phyloP scores from a whole-genome alignment of 2,113 vertebrate species.

The Corvus moneduloides region DNA sequence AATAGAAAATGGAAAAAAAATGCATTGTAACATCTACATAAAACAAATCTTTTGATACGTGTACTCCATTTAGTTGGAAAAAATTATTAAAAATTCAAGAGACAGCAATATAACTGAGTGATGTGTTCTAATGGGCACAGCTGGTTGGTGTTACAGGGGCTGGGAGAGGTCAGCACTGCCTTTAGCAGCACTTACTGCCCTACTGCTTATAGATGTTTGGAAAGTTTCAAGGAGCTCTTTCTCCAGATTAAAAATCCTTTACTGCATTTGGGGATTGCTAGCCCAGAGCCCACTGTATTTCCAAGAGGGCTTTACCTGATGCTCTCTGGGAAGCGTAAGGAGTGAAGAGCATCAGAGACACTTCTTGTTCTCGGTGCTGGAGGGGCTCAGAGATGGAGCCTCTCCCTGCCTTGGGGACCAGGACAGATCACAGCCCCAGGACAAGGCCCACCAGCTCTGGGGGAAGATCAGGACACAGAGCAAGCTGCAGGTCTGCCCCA shows the following conservation, averaged over 20 bases:
- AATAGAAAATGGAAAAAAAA: not conserved
- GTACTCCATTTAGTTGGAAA: constrained; percentile 25
- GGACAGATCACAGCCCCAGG: not conserved
- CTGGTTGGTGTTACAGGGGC: not conserved
- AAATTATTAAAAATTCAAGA: constrained; percentile 43
- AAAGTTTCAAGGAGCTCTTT: not conserved
- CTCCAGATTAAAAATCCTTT: not conserved
- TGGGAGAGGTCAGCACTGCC: constrained; percentile 47
- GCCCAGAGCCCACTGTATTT: not conserved
- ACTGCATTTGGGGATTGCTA: not conserved
- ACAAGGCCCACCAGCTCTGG: rapidly evolving
- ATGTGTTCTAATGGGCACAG: constrained; percentile 42
- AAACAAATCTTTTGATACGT: not conserved
- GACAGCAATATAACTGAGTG: not conserved
- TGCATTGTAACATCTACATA: not conserved
- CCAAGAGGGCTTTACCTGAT: not conserved
- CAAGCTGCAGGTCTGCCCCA: not conserved
- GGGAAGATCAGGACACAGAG: not conserved
- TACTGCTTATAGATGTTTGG: rapidly evolving
- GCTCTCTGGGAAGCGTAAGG: not conserved
- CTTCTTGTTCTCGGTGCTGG: not conserved
- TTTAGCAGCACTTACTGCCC: not conserved
- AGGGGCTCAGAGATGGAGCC: not conserved
- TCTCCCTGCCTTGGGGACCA: not conserved
- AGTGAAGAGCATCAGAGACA: not conserved